Conservation (phyloP, 2,888 invertebrate species). For the Plebejus melissa region DNA sequence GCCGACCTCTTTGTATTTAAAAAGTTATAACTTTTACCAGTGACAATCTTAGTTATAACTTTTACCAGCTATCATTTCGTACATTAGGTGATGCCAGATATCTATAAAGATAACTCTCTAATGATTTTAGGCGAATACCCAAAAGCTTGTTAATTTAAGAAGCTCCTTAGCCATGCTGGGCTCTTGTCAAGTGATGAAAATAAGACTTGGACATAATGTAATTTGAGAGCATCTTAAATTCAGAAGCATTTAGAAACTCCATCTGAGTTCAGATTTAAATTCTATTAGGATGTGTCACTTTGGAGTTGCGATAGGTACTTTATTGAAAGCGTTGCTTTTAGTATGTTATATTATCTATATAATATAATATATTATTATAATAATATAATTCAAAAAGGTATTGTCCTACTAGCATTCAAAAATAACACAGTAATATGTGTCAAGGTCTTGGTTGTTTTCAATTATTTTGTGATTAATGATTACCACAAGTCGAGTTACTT, state of each 20-base stretch:
- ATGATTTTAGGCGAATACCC: background rate
- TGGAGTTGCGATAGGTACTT: background rate
- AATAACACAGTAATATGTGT: background rate
- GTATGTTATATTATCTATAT: too few relatives aligned
- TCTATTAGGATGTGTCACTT: background rate
- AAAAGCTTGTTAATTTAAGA: background rate
- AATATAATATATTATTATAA: too few relatives aligned
- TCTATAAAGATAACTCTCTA: background rate
- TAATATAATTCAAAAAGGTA: background rate
- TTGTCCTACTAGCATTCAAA: background rate
- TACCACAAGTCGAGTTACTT: too few relatives aligned
- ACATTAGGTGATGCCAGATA: conserved; percentile 5
- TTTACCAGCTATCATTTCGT: background rate
- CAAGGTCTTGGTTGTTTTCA: background rate
- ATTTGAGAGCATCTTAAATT: background rate
- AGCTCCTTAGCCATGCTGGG: background rate
- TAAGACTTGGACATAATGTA: background rate
- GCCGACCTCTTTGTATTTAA: too few relatives aligned
- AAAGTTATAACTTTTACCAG: too few relatives aligned
- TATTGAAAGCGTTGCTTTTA: too few relatives aligned
- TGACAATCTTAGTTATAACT: too few relatives aligned
- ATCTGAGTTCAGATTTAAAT: background rate
- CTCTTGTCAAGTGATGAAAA: background rate
- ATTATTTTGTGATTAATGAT: too few relatives aligned
- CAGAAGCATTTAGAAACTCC: background rate